phyloP scores from a whole-genome alignment of 2,113 vertebrate species.

The Callipepla californica region DNA sequence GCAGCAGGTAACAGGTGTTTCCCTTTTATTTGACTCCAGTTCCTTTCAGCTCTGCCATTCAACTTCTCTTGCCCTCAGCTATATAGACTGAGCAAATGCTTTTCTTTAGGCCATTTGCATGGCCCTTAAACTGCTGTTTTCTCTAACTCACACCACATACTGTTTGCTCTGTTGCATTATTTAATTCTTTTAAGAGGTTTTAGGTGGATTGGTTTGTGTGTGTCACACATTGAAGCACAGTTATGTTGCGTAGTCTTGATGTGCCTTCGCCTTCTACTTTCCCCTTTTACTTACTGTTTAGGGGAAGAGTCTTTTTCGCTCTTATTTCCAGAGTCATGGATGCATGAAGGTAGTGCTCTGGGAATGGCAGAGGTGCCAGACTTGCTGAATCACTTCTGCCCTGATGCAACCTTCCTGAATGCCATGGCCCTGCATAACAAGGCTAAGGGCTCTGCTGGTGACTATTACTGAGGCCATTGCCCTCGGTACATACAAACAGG shows the following conservation, averaged over 20 bases:
- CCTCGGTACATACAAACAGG: neutral
- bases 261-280: neutral
- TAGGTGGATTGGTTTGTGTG: neutral
- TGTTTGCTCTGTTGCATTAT: conserved; percentile 30
- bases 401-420: neutral
- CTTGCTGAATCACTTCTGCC: neutral
- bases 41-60: neutral
- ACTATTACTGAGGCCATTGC: fast-evolving
- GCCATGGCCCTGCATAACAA: neutral
- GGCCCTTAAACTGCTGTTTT: neutral
- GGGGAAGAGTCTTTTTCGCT: conserved; percentile 23
- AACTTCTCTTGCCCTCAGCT: neutral
- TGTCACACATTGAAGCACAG: neutral
- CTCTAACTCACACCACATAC: neutral
- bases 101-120: neutral
- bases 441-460: neutral
- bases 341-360: neutral
- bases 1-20: fast-evolving
- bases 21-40: neutral
- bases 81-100: neutral
- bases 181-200: conserved; percentile 38
- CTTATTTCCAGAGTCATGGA: conserved; percentile 33
- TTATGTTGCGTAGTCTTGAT: neutral
- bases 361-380: conserved; percentile 29
- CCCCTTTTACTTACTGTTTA: neutral